Evolutionary conservation across 2,888 invertebrate genomes (phyloP).

Genomic region (Campaea margaritaria): DNA sequence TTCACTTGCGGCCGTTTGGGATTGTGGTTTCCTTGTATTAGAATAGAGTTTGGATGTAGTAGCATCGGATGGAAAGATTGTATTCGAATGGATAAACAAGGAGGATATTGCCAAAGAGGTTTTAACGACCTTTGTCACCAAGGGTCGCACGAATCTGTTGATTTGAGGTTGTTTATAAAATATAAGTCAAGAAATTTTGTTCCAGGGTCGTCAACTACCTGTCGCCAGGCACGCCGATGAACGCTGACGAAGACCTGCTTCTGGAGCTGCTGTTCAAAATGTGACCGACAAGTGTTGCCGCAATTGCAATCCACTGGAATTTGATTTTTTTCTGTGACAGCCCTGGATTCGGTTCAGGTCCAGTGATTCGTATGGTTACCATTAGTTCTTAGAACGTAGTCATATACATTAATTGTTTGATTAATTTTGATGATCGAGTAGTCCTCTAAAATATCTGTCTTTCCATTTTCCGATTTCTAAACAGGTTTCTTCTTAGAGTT

Average conservation of each 20-base stretch:
- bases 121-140: too few species aligned
- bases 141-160: too few species aligned
- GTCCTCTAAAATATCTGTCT: slow-evolving; percentile 10
- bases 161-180: neutral
- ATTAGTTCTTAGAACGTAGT: slow-evolving; percentile 36
- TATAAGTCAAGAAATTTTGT: slow-evolving; percentile 29
- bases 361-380: slow-evolving; percentile 38
- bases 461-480: slow-evolving; percentile 47
- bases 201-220: slow-evolving; percentile 77
- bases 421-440: slow-evolving; percentile 23
- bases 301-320: slow-evolving; percentile 15
- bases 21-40: slow-evolving; percentile 1
- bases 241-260: slow-evolving; percentile 79
- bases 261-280: slow-evolving; percentile 80
- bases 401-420: slow-evolving; percentile 39
- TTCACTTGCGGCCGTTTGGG: slow-evolving; percentile 16
- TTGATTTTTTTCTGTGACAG: slow-evolving; percentile 22
- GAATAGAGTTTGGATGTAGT: neutral
- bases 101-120: too few species aligned
- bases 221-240: slow-evolving; percentile 80
- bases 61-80: neutral
- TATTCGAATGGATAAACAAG: too few species aligned
- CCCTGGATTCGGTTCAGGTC: slow-evolving; percentile 21
- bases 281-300: slow-evolving; percentile 51
- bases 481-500: slow-evolving; percentile 69